Evolutionary conservation across 1,140 invertebrate genomes (phyloP).

Genomic region (Cyphomyrmex costatus): DNA sequence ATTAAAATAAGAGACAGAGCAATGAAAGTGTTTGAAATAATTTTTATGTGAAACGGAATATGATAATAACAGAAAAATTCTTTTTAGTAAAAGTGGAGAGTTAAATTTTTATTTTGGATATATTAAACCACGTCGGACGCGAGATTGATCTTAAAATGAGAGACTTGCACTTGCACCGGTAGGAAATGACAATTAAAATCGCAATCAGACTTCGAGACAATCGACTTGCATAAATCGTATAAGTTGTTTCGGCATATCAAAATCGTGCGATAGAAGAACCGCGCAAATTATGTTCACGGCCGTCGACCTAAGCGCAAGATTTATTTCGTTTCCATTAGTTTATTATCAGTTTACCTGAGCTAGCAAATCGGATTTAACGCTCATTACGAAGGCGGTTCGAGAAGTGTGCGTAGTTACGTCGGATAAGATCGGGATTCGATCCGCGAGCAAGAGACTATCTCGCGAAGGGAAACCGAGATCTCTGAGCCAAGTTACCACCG

Average conservation of each 20-base stretch:
- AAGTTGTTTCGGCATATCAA: constrained; percentile 24
- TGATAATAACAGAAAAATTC: background rate
- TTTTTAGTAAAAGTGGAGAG: background rate
- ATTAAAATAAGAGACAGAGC: background rate
- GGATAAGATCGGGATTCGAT: constrained; percentile 63
- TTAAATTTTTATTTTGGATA: background rate
- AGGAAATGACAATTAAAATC: constrained; percentile 52
- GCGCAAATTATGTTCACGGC: constrained; percentile 24
- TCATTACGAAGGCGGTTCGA: constrained; percentile 19
- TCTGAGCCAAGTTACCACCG: constrained; percentile 66
- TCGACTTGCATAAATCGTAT: constrained; percentile 5
- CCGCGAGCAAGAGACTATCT: constrained; percentile 28
- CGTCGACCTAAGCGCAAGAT: constrained; percentile 14
- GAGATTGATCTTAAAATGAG: background rate
- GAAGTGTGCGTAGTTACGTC: constrained; percentile 25
- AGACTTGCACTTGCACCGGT: background rate
- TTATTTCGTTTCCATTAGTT: constrained; percentile 65
- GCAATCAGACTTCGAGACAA: constrained; percentile 18
- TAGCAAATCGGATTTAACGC: constrained; percentile 62
- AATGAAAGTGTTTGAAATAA: background rate
- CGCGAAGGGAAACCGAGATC: constrained; percentile 46
- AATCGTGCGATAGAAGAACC: constrained; percentile 14
- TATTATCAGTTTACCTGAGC: constrained; percentile 57
- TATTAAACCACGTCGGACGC: background rate
- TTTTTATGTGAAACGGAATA: background rate